phyloP scores from a whole-genome alignment of 2,113 vertebrate species.

The Gyps fulvus region DNA sequence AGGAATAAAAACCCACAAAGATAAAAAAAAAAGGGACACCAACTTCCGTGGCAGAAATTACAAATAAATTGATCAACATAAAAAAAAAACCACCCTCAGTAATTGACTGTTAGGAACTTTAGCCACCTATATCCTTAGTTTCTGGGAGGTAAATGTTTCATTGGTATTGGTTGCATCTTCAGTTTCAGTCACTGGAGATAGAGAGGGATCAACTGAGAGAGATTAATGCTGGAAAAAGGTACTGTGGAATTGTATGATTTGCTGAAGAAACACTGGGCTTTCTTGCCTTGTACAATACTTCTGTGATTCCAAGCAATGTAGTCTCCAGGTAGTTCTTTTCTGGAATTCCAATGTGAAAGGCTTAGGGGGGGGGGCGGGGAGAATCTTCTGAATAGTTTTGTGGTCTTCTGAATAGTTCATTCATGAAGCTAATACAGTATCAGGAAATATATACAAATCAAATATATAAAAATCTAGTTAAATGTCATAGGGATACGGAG shows the following conservation, averaged over 20 bases:
- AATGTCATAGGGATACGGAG: background rate
- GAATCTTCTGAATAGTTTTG: background rate
- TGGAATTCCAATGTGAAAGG: background rate
- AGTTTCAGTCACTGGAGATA: background rate
- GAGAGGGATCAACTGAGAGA: background rate
- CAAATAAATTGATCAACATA: background rate
- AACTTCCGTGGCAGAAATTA: background rate
- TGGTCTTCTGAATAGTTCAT: background rate
- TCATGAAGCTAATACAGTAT: background rate
- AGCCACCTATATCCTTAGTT: background rate
- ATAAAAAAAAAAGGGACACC: background rate
- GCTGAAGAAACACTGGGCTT: background rate
- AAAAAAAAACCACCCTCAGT: too few relatives aligned
- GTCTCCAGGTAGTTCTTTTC: background rate
- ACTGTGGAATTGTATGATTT: background rate
- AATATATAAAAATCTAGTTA: background rate
- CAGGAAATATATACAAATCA: background rate
- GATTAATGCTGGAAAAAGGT: background rate
- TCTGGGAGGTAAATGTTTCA: background rate
- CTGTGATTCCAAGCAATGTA: background rate
- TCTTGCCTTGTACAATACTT: background rate
- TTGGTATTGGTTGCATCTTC: background rate
- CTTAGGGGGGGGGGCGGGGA: background rate
- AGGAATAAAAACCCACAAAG: background rate
- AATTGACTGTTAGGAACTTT: background rate